Conservation (phyloP, 2,888 invertebrate species). For the Sphaerophoria taeniata region DNA sequence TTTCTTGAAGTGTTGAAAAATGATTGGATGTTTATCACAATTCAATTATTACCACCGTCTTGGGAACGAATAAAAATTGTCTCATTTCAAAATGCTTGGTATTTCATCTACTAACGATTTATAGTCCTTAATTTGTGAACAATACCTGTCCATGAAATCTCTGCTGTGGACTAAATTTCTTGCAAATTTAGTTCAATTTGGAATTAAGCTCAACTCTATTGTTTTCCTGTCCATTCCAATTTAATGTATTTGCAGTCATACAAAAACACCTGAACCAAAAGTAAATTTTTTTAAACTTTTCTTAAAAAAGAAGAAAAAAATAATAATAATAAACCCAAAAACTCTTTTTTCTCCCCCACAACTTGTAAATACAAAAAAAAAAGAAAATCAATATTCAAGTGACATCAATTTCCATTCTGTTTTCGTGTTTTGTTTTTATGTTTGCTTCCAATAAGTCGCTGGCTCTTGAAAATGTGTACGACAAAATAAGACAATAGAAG, state of each 20-base stretch:
- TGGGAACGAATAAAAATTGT: no score
- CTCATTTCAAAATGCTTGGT: no score
- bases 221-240: not conserved
- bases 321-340: not conserved
- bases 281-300: slow-evolving; percentile 2
- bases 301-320: not conserved
- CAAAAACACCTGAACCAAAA: not conserved
- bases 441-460: slow-evolving; percentile 29
- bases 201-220: slow-evolving; percentile 1
- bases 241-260: not conserved
- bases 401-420: slow-evolving; percentile 27
- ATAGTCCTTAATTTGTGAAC: no score
- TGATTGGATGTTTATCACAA: no score
- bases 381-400: slow-evolving; percentile 39
- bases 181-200: not conserved
- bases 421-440: slow-evolving; percentile 19
- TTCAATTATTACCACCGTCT: no score
- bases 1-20: no score
- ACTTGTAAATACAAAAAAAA: slow-evolving; percentile 26
- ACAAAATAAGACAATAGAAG: slow-evolving; percentile 30
- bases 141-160: not conserved
- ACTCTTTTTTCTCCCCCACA: slow-evolving; percentile 12
- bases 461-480: slow-evolving; percentile 35
- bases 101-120: no score
- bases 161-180: not conserved